Base-by-base conservation (phyloP, 2,113 vertebrate species). In the Dasyprocta punctata region DNA sequence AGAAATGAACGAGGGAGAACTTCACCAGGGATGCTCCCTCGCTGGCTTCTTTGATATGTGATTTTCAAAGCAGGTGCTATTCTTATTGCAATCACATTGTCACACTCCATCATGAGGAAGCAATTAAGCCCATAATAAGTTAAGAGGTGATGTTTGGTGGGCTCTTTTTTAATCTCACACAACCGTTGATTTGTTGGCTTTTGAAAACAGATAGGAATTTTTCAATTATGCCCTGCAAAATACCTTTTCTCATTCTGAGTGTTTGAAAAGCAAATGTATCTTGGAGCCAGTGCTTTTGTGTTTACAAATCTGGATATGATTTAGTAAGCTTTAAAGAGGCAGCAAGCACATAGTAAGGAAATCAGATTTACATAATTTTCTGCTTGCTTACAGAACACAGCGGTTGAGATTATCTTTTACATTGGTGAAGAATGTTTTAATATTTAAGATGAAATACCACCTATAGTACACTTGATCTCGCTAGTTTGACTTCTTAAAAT, bases 311-410 rank as follows among this genome's bases (percentile, higher is more conserved):
- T 98, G 97, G 94, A 78, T 96, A 88, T 96, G 97, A 98, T 97
- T 97, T 98, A 96, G 96, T 95, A 96, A 97, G 96, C 97, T 96
- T 96, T 98, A 97, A 97, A 97, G 96, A 97, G 97, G 97, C 94
- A 97, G 97, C 85, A 90, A 92, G 97, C 44, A 65, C 97, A 90
- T 77, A 90, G 94, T 95, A 95, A 97, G 96, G 91, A 98, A 98
- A 98, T 97, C 96, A 98, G 97, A 97, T 98, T 98, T 97, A 92
- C 98, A 98, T 98, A 98, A 98, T 98, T 97, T 98, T 98, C 96
- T 98, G 97, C 97, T 98, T 98, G 97, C 97, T 98, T 98, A 98
- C 97, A 97, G 97, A 97, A 97, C 96, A 96, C 94, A 97, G 91
- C 90, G 73, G 96, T 96, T 87, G 47, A 97, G 92, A 97, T 97